A percentile compares a stretch with the other conserved stretches of the same genome.
phyloP scores from a whole-genome alignment of 2,113 vertebrate species.

The Ophthalmolycus amberensis region DNA sequence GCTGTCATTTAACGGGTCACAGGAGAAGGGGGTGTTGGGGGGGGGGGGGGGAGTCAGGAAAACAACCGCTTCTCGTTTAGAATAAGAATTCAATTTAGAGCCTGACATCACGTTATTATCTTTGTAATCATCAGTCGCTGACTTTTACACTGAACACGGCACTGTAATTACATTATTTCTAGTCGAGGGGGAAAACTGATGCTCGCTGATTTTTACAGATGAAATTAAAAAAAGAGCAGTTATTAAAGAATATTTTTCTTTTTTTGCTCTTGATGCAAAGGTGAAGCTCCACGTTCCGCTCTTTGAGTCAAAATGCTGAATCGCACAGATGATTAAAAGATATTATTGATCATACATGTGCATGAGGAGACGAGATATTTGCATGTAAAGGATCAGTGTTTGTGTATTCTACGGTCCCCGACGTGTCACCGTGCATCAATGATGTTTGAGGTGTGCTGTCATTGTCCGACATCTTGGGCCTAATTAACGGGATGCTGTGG shows the following conservation, averaged over 20 bases:
- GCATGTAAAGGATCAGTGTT: slow-evolving; percentile 32
- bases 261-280: neutral
- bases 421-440: slow-evolving; percentile 45
- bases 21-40: neutral
- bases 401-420: neutral
- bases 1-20: slow-evolving; percentile 64
- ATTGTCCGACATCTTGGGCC: slow-evolving; percentile 60
- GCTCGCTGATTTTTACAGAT: neutral
- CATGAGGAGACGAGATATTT: neutral
- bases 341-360: neutral
- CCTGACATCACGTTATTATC: slow-evolving; percentile 61
- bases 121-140: slow-evolving; percentile 51
- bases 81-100: slow-evolving; percentile 56
- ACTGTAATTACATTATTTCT: slow-evolving; percentile 28
- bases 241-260: slow-evolving; percentile 5
- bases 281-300: neutral
- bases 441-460: slow-evolving; percentile 53
- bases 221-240: neutral
- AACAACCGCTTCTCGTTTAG: slow-evolving; percentile 45
- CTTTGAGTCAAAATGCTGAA: neutral
- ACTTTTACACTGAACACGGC: slow-evolving; percentile 11
- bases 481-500: slow-evolving; percentile 66
- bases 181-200: slow-evolving; percentile 3
- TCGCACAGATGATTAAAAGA: neutral
- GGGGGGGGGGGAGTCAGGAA: neutral